A percentile compares a stretch with the other conserved stretches of the same genome.
Conservation (phyloP, 2,113 vertebrate species). For the Triplophysa siluroides region DNA sequence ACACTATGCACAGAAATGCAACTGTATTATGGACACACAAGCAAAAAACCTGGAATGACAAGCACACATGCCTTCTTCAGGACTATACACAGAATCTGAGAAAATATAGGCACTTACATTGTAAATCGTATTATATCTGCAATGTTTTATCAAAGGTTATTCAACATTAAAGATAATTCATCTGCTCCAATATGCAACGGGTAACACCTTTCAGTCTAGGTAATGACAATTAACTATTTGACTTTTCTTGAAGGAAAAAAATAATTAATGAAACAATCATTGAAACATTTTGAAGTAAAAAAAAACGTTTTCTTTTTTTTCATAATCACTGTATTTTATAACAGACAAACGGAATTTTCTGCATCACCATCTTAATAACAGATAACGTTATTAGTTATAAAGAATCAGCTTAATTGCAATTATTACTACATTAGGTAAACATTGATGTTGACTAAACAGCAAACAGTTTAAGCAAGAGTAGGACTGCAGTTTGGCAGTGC, state of each 20-base stretch:
- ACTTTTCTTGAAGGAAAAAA: neutral
- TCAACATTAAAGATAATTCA: neutral
- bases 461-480: neutral
- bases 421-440: neutral
- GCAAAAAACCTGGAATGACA: neutral
- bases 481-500: conserved; percentile 14
- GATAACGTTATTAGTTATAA: neutral
- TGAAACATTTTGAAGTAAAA: neutral
- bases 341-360: neutral
- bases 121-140: neutral
- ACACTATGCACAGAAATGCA: conserved; percentile 4
- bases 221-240: neutral
- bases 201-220: neutral
- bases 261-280: neutral
- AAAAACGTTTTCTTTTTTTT: too few species aligned
- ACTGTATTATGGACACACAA: neutral
- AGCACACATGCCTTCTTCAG: neutral
- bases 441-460: neutral
- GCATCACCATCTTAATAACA: neutral
- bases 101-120: conserved; percentile 41
- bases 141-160: neutral
- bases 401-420: neutral
- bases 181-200: neutral
- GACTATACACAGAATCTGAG: neutral
- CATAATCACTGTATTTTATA: neutral